These are phyloP conservation scores for Conchocele bisecta DNA, from an alignment of 2,888 invertebrate genomes.

Conservation along the genomic window DNA sequence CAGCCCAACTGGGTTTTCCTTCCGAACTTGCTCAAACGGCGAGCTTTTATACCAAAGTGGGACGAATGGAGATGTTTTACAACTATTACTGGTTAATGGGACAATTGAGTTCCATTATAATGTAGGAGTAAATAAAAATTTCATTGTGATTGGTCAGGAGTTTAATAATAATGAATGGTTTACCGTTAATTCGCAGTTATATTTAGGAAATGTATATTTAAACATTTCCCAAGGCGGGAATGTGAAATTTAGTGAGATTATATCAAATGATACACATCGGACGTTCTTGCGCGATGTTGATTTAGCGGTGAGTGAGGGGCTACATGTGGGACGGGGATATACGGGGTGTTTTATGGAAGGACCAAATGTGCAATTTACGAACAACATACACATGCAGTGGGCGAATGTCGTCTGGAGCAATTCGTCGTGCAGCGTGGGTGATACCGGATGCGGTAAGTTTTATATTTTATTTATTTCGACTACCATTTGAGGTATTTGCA, in stretches of 20 bases:
- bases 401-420: conserved; percentile 57
- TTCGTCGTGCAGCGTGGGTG: conserved; percentile 44
- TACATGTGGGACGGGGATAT: conserved; percentile 59
- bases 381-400: conserved; percentile 30
- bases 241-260: conserved; percentile 37
- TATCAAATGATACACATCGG: conserved; percentile 62
- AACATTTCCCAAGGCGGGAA: conserved; percentile 46
- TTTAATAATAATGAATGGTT: conserved; percentile 63
- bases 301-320: conserved; percentile 45
- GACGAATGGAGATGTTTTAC: conserved; percentile 51
- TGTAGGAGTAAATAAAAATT: conserved; percentile 22
- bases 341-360: conserved; percentile 67
- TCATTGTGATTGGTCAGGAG: conserved; percentile 36
- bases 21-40: conserved; percentile 62
- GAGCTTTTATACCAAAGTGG: conserved; percentile 62
- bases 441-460: conserved; percentile 50
- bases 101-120: conserved; percentile 58
- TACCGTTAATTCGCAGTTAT: conserved; percentile 46
- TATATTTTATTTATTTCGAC: too few species aligned
- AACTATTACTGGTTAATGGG: conserved; percentile 53
- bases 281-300: conserved; percentile 53
- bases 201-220: conserved; percentile 57
- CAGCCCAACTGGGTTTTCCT: conserved; percentile 59
- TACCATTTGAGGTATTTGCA: too few species aligned
- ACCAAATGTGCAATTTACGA: conserved; percentile 61